These are phyloP conservation scores for Albula goreensis DNA, from an alignment of 2,113 vertebrate species.

Conservation along the genomic window DNA sequence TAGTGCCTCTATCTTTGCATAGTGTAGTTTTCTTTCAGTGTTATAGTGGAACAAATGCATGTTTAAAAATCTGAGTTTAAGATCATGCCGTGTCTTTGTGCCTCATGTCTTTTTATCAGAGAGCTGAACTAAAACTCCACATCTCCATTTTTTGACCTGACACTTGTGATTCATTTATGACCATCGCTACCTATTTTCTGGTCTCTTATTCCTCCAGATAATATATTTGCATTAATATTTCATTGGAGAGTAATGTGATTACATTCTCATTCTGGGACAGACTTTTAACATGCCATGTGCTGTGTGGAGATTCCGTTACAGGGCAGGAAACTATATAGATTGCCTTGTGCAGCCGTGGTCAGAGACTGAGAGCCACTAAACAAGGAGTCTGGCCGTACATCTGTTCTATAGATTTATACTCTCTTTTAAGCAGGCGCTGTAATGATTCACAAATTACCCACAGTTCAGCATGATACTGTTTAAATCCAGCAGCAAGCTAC, in stretches of 20 bases:
- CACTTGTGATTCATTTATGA: conserved; percentile 74
- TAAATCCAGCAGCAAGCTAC: not conserved
- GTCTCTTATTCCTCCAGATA: conserved; percentile 73
- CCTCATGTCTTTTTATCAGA: not conserved
- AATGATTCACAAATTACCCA: conserved; percentile 3
- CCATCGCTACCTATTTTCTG: conserved; percentile 65
- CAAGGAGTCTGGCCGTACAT: conserved; percentile 29
- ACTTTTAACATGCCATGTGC: conserved; percentile 64
- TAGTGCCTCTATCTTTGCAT: not conserved
- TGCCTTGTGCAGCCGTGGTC: conserved; percentile 54
- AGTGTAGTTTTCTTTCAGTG: not conserved
- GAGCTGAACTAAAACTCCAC: not conserved
- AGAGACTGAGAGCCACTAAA: conserved; percentile 59
- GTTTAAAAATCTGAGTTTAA: too few species aligned
- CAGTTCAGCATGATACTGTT: not conserved
- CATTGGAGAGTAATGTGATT: conserved; percentile 79
- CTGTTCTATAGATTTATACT: conserved; percentile 56
- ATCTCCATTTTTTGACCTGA: conserved; percentile 56
- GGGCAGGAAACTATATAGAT: conserved; percentile 63
- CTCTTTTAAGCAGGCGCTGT: not conserved
- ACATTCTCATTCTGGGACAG: conserved; percentile 71
- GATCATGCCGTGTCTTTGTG: not conserved
- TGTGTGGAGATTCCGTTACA: conserved; percentile 73
- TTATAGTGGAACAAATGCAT: not conserved
- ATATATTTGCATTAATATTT: conserved; percentile 80